Evolutionary conservation across 2,113 vertebrate species (phyloP).

Genomic region (Peromyscus leucopus): DNA sequence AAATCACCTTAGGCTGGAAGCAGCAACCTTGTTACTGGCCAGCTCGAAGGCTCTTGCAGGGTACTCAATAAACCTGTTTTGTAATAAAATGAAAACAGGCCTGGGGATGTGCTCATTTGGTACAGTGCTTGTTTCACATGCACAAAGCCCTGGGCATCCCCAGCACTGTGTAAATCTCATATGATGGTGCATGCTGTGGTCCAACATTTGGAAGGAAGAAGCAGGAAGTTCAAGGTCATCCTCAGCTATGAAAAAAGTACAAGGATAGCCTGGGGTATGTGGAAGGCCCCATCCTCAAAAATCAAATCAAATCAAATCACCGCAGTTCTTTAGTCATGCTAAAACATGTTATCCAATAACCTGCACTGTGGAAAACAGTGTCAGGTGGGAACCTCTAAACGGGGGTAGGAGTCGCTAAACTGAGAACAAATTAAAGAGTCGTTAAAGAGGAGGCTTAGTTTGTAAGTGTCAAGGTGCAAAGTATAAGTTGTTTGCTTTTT

Average conservation of each 20-base stretch:
- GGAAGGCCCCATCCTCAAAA: neutral
- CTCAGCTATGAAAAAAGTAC: neutral
- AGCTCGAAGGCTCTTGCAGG: neutral
- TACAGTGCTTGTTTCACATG: neutral
- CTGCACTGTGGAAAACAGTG: neutral
- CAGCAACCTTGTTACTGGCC: neutral
- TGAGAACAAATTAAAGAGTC: neutral
- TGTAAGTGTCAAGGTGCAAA: neutral
- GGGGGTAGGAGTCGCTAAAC: neutral
- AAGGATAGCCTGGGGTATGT: neutral
- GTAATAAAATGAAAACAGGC: neutral
- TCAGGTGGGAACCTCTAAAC: neutral
- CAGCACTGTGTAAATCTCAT: neutral
- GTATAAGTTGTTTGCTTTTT: neutral
- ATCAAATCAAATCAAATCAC: neutral
- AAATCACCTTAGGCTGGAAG: neutral
- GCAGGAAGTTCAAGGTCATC: neutral
- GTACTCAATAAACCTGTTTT: neutral
- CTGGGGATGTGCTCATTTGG: neutral
- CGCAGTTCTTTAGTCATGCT: neutral
- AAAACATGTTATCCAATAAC: neutral
- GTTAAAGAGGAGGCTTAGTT: neutral
- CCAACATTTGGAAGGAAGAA: neutral
- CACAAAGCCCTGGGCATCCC: neutral
- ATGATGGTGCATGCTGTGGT: neutral